Percentiles rank a stretch among this genome's conserved stretches.
Conservation (phyloP, 1,140 invertebrate species). For the Drosophila athabasca region DNA sequence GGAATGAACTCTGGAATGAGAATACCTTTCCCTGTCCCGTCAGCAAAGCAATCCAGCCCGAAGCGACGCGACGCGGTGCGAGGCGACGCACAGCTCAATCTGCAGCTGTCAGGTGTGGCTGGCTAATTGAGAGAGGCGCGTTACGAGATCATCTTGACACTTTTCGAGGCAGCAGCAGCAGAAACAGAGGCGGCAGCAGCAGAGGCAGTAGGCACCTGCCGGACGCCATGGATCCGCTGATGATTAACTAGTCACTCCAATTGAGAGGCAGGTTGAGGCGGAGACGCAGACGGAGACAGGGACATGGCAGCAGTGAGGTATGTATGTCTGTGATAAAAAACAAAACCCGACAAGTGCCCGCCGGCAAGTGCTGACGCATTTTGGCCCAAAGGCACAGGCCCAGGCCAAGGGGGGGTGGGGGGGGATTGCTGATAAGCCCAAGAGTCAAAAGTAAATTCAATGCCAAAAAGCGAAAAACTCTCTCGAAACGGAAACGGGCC, state of each 20-base stretch:
- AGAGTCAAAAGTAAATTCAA: slow-evolving; percentile 39
- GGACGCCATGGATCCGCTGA: slow-evolving; percentile 34
- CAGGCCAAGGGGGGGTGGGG: too few relatives aligned
- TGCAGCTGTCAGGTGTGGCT: slow-evolving; percentile 50
- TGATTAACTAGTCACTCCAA: slow-evolving; percentile 45
- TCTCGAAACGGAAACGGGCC: slow-evolving; percentile 44
- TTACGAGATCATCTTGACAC: slow-evolving; percentile 54
- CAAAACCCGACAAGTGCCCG: slow-evolving; percentile 23
- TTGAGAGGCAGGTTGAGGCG: slow-evolving; percentile 4
- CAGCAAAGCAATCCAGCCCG: neutral
- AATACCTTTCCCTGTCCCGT: slow-evolving; percentile 21
- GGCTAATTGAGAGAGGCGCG: slow-evolving; percentile 53
- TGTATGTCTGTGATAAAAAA: slow-evolving; percentile 35
- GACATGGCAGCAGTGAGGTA: slow-evolving; percentile 3
- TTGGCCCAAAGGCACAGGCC: slow-evolving; percentile 27
- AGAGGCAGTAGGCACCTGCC: slow-evolving; percentile 25
- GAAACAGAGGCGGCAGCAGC: neutral
- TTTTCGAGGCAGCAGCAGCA: slow-evolving; percentile 10
- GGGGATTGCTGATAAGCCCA: slow-evolving; percentile 26
- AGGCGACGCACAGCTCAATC: slow-evolving; percentile 41
- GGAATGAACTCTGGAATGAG: slow-evolving; percentile 14
- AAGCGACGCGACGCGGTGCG: neutral
- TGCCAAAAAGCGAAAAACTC: slow-evolving; percentile 47
- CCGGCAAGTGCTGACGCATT: slow-evolving; percentile 44
- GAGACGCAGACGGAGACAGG: neutral